Evolutionary conservation across 2,888 invertebrate species (phyloP).

Genomic region (Reticulitermes lucifugus): DNA sequence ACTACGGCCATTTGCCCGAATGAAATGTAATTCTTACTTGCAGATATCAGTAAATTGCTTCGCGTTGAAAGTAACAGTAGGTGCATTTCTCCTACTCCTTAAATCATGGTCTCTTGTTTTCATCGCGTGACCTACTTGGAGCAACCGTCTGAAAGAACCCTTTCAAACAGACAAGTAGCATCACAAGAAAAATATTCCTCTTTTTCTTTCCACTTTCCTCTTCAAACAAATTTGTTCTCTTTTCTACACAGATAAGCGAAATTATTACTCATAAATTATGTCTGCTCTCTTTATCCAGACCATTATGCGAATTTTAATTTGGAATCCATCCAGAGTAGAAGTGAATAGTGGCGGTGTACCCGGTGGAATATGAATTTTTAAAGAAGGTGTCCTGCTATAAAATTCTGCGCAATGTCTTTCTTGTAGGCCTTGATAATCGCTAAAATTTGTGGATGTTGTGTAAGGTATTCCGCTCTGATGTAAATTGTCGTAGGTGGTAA

Average conservation of each 20-base stretch:
- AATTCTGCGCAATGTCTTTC: too few species aligned
- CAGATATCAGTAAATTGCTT: neutral
- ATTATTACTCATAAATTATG: constrained; percentile 4
- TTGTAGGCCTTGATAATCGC: too few species aligned
- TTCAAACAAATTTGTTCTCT: neutral
- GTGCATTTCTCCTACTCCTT: neutral
- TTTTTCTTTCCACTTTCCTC: neutral
- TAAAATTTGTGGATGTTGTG: too few species aligned
- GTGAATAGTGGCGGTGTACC: neutral
- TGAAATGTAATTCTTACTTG: neutral
- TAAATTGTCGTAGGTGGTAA: too few species aligned
- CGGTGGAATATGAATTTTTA: neutral
- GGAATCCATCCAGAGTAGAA: neutral
- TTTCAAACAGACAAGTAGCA: neutral
- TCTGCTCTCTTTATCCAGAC: neutral
- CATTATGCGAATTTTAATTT: neutral
- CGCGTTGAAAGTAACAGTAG: neutral
- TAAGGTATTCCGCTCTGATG: too few species aligned
- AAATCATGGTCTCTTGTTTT: neutral
- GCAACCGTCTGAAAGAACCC: neutral
- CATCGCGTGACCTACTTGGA: neutral
- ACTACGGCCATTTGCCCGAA: neutral
- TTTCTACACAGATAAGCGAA: constrained; percentile 12
- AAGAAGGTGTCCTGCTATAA: too few species aligned
- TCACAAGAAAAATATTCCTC: neutral